Conservation (phyloP, 2,888 invertebrate species). For the Thecophora atra region DNA sequence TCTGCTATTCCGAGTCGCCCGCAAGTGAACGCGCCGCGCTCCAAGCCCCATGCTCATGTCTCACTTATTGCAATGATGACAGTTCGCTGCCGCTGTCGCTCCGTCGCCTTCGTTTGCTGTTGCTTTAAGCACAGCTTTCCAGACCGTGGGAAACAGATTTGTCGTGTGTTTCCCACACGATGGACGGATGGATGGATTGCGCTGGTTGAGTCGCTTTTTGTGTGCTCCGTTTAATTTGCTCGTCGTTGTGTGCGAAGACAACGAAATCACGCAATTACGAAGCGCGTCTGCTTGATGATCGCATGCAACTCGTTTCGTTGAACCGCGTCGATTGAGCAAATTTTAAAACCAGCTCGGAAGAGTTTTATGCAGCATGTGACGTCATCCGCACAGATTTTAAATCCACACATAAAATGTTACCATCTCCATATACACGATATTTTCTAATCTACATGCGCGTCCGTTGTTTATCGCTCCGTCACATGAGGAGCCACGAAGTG, state of each 20-base stretch:
- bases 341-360: conserved; percentile 40
- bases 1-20: conserved; percentile 46
- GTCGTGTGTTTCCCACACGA: conserved; percentile 67
- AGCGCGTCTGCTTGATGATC: conserved; percentile 61
- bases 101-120: conserved; percentile 45
- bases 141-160: conserved; percentile 67
- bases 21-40: conserved; percentile 47
- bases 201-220: conserved; percentile 48
- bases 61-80: conserved; percentile 65
- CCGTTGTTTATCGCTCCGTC: too few species aligned
- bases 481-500: too few species aligned
- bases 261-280: conserved; percentile 62
- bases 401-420: too few species aligned
- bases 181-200: conserved; percentile 66
- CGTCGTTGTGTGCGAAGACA: conserved; percentile 31
- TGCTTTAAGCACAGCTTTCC: conserved; percentile 59
- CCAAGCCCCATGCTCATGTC: conserved; percentile 55
- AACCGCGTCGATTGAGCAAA: conserved; percentile 56
- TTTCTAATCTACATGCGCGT: too few species aligned
- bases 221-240: conserved; percentile 32
- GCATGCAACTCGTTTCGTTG: conserved; percentile 59
- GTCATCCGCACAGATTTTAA: not conserved
- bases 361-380: not conserved
- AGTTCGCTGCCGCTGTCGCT: conserved; percentile 54
- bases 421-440: too few species aligned